Percentiles rank a stretch among this genome's conserved stretches.
phyloP scores from a whole-genome alignment of 2,888 invertebrate species.

The Ophioninae sp. region DNA sequence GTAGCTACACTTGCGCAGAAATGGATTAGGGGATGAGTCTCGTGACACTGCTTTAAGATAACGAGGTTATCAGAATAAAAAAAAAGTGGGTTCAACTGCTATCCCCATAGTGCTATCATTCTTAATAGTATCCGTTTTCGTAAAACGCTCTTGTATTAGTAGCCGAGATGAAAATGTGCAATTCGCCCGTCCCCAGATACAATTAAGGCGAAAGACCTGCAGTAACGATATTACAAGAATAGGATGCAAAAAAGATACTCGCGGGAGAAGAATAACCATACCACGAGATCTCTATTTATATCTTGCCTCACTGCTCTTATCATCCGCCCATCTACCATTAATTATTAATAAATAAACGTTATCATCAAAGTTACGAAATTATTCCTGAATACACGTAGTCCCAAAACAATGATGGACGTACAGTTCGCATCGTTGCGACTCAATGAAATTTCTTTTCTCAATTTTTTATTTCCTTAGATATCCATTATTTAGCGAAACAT shows the following conservation, averaged over 20 bases:
- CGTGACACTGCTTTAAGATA: conserved; percentile 20
- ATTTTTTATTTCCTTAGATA: too few relatives aligned
- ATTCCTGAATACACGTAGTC: neutral
- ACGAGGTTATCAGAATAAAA: conserved; percentile 41
- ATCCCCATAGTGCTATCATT: conserved; percentile 19
- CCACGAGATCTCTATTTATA: neutral
- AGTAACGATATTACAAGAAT: neutral
- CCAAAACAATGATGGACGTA: neutral
- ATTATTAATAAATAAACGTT: neutral
- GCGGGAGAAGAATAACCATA: neutral
- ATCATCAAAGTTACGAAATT: neutral
- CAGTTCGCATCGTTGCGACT: too few relatives aligned
- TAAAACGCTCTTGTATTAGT: neutral
- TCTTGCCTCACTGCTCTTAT: neutral
- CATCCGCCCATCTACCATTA: neutral
- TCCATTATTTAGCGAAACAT: too few relatives aligned
- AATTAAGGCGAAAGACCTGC: neutral
- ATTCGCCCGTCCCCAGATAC: neutral
- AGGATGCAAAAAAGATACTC: neutral
- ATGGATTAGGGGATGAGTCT: conserved; percentile 47
- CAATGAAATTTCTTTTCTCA: too few relatives aligned
- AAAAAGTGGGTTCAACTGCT: conserved; percentile 22
- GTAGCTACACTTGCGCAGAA: conserved; percentile 43
- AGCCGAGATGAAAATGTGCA: neutral
- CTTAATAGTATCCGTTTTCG: conserved; percentile 11